Evolutionary conservation across 2,797 vertebrate genomes (phyloP).

Genomic region (Acanthiza pusilla): DNA sequence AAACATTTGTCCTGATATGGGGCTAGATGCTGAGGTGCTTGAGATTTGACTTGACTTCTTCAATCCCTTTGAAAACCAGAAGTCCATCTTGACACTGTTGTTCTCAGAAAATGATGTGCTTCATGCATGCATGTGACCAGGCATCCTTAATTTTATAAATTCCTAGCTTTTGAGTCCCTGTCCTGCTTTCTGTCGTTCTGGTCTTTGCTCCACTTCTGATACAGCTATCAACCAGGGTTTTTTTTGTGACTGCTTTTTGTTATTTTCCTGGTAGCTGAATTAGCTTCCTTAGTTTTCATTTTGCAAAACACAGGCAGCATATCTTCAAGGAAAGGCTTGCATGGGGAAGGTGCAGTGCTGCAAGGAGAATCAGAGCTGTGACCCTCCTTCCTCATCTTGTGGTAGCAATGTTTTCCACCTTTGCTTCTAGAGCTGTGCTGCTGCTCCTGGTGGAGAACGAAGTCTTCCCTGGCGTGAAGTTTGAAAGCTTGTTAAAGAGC

Average conservation of each 20-base stretch:
- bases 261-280: neutral
- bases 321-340: neutral
- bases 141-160: neutral
- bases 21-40: neutral
- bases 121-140: too few relatives aligned
- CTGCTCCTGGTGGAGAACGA: neutral
- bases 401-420: neutral
- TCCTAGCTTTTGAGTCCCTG: neutral
- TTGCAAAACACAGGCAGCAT: neutral
- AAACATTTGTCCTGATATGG: neutral
- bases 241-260: neutral
- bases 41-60: neutral
- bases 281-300: neutral
- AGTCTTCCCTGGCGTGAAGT: neutral
- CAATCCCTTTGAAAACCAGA: neutral
- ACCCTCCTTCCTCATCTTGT: neutral
- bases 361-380: neutral
- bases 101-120: neutral
- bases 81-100: neutral
- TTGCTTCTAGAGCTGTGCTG: neutral
- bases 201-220: neutral
- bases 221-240: neutral
- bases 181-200: neutral
- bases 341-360: neutral
- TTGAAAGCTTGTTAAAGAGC: conserved; percentile 1